Evolutionary conservation across 2,113 vertebrate species (phyloP), one percentile per base, ranked within the genome.

Genomic region (Setophaga kirtlandii): DNA sequence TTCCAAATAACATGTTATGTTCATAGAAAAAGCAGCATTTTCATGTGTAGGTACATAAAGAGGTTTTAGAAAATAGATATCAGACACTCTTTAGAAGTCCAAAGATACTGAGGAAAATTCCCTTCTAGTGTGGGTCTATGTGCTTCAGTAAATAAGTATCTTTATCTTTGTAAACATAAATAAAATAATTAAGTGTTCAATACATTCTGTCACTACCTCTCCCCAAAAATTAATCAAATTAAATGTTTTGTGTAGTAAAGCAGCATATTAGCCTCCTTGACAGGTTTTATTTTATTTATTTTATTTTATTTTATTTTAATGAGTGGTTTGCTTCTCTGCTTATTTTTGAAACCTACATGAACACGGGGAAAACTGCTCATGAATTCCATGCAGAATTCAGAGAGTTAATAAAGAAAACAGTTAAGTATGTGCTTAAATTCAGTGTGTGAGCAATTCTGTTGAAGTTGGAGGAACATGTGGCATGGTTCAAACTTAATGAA

Each of bases 401-500:
- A 18, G 83, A 56, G 83, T 95, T 87, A 94, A 87, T 42, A 33
- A 12, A 76, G 69, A 46, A 62, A 88, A 52, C 63, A 52, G 74
- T 87, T 90, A 69, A 22, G 42, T 69, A 44, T 74, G 71, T 74
- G 33, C 67, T 93, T 67, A 83, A 95, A 82, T 79, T 77, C 90
- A 89, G 79, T 65, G 31, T 41, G 56, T 59, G 79, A 93, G 60
- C 79, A 92, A 74, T 96, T 96, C 52, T 42, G 56, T 58, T 67
- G 78, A 83, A 96, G 76, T 33, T 70, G 65, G 42, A 90, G 82
- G 82, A 97, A 88, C 78, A 92, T 83, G 85, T 95, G 93, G 68
- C 79, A 44, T 53, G 71, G 82, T 94, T 94, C 95, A 95, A 83
- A 95, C 68, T 94, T 94, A 96, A 95, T 92, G 87, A 87, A 68